These are phyloP conservation scores for Epiperipatus broadwayi DNA, from an alignment of 2,888 invertebrate genomes.

Conservation along the genomic window DNA sequence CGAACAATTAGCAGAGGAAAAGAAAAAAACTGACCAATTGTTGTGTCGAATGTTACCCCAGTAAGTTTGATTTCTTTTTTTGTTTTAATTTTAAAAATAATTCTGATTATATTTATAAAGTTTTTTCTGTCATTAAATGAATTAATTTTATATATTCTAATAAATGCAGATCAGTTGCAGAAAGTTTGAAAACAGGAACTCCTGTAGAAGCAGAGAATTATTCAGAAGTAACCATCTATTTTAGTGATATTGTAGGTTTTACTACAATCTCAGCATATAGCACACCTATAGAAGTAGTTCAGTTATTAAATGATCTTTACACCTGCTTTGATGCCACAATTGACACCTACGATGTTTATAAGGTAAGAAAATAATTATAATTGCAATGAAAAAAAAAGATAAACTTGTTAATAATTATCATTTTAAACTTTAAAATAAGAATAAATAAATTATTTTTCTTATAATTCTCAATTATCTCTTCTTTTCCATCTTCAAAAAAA, in stretches of 20 bases:
- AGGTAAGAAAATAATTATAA: conserved; percentile 32
- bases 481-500: too few species aligned
- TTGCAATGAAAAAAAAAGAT: neutral
- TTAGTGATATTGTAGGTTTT: conserved; percentile 84
- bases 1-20: conserved; percentile 78
- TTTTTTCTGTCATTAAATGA: conserved; percentile 6
- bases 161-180: conserved; percentile 58
- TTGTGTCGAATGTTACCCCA: conserved; percentile 70
- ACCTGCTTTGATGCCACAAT: conserved; percentile 84
- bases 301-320: conserved; percentile 61
- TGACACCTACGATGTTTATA: conserved; percentile 71
- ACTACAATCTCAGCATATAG: conserved; percentile 79
- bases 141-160: conserved; percentile 9
- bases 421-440: neutral
- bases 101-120: conserved; percentile 9
- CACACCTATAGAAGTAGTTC: conserved; percentile 63
- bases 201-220: conserved; percentile 83
- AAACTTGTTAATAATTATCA: neutral
- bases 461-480: too few species aligned
- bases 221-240: conserved; percentile 68
- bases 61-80: conserved; percentile 30
- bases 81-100: neutral
- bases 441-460: neutral
- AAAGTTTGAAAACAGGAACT: conserved; percentile 68
- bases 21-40: conserved; percentile 81